These are phyloP conservation scores for Aplidium turbinatum DNA, from an alignment of 23 tunicate species.

Conservation along the genomic window DNA sequence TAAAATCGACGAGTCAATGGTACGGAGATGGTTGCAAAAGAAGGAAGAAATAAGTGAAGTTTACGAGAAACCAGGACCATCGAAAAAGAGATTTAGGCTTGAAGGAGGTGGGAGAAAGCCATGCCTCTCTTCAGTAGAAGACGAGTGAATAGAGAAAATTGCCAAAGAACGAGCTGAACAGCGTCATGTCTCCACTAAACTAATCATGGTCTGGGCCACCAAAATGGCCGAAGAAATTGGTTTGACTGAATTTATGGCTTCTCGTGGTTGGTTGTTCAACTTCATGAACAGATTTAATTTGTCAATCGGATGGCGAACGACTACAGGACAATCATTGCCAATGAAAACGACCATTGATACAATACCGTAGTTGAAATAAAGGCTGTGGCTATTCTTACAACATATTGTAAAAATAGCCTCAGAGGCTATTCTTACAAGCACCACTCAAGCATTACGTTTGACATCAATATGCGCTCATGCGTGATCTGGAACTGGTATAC, in stretches of 20 bases:
- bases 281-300: conserved; percentile 18
- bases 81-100: conserved; percentile 34
- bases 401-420: too few species aligned
- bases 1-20: conserved; percentile 45
- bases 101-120: conserved; percentile 34
- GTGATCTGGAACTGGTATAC: too few species aligned
- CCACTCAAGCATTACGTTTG: too few species aligned
- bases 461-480: too few species aligned
- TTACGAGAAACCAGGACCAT: conserved; percentile 40
- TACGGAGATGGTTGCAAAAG: conserved; percentile 42
- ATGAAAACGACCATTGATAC: too few species aligned
- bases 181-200: conserved; percentile 55
- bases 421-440: too few species aligned
- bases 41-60: conserved; percentile 25
- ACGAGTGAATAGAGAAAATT: conserved; percentile 51
- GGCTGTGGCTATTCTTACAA: too few species aligned
- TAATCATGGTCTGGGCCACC: conserved; percentile 47
- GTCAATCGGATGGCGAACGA: too few species aligned
- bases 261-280: conserved; percentile 49
- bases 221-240: conserved; percentile 42
- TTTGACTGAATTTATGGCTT: conserved; percentile 45
- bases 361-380: too few species aligned
- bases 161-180: conserved; percentile 47
- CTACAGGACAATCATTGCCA: conserved; percentile 40
- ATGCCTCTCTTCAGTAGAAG: conserved; percentile 39